These are phyloP conservation scores for Oxyura jamaicensis DNA, from an alignment of 2,113 vertebrate species.

Conservation along the genomic window DNA sequence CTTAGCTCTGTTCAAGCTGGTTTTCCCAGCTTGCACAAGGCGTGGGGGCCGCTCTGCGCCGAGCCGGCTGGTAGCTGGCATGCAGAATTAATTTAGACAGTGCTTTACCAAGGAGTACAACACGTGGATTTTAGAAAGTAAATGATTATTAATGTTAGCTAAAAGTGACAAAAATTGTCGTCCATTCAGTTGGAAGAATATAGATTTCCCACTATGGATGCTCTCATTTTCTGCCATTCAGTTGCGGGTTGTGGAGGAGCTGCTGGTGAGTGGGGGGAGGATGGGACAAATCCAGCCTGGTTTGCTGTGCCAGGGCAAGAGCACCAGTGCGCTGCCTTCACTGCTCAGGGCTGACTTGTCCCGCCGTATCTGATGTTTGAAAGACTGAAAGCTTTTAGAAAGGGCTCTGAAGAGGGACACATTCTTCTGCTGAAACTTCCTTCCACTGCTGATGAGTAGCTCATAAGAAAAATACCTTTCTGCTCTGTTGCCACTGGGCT, in stretches of 20 bases:
- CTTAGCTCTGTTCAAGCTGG: background rate
- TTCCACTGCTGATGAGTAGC: background rate
- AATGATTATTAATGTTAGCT: background rate
- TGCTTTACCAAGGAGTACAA: background rate
- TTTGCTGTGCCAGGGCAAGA: background rate
- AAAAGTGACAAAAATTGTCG: background rate
- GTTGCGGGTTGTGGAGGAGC: background rate
- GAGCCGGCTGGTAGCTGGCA: background rate
- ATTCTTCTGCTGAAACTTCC: background rate
- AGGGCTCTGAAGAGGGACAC: background rate
- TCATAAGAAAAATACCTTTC: constrained; percentile 20
- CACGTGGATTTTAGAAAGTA: background rate
- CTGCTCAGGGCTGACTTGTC: background rate
- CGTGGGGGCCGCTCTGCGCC: too few species aligned
- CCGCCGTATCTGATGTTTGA: accelerated
- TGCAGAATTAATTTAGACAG: background rate
- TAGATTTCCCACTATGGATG: background rate
- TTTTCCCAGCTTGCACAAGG: background rate
- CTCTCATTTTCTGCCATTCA: background rate
- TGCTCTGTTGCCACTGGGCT: constrained; percentile 18
- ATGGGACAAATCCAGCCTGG: background rate
- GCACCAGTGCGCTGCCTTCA: accelerated
- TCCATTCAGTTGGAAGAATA: background rate
- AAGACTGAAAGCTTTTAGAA: background rate
- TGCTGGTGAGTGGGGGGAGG: background rate